Conservation (phyloP, 2,797 vertebrate species). For the Orestias chungarensis region DNA sequence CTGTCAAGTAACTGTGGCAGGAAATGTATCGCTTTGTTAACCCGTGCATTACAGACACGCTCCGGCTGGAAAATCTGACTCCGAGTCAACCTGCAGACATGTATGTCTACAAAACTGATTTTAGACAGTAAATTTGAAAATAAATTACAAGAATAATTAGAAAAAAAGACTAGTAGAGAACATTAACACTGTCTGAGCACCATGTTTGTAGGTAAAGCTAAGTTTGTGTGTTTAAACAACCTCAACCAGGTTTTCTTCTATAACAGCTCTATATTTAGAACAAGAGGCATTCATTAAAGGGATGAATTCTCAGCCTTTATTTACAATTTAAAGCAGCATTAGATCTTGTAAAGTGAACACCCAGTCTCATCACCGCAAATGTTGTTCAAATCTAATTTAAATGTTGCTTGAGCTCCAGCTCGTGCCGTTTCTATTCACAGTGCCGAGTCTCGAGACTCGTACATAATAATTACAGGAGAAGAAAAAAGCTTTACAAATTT, state of each 20-base stretch:
- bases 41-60: slow-evolving; percentile 17
- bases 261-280: slow-evolving; percentile 1
- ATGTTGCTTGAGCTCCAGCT: slow-evolving; percentile 39
- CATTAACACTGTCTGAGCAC: background rate
- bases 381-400: slow-evolving; percentile 51
- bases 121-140: background rate
- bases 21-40: slow-evolving; percentile 57
- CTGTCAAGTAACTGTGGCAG: slow-evolving; percentile 56
- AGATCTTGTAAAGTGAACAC: slow-evolving; percentile 30
- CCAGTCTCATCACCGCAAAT: slow-evolving; percentile 35
- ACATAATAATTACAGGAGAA: slow-evolving; percentile 57
- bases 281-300: slow-evolving; percentile 1
- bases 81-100: background rate
- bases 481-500: slow-evolving; percentile 58
- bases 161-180: background rate
- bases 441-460: slow-evolving; percentile 36
- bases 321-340: slow-evolving; percentile 17
- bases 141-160: background rate
- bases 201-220: background rate
- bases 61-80: background rate
- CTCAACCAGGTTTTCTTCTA: background rate
- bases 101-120: background rate
- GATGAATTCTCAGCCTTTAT: slow-evolving; percentile 21
- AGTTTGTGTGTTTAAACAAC: background rate
- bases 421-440: slow-evolving; percentile 27